Conservation (phyloP, 2,113 vertebrate species). For the Phyllopteryx taeniolatus region DNA sequence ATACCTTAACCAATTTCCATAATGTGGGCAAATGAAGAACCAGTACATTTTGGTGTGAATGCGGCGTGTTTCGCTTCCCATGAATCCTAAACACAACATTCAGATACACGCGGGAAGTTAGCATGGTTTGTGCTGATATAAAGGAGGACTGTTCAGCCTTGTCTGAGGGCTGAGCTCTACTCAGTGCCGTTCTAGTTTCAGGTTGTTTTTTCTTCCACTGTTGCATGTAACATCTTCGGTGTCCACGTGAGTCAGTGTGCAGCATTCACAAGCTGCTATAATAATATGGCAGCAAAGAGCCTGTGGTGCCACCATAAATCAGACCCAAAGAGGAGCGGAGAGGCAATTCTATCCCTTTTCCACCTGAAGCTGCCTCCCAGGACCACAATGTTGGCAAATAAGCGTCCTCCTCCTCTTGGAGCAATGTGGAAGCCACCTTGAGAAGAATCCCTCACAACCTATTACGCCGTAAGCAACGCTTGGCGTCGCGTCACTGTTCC, state of each 20-base stretch:
- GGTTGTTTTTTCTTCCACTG: not conserved
- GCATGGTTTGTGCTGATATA: not conserved
- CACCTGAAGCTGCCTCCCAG: constrained; percentile 47
- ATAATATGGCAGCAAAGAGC: constrained; percentile 39
- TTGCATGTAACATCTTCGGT: not conserved
- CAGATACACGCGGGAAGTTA: not conserved
- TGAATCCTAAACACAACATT: not conserved
- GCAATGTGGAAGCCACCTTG: constrained; percentile 38
- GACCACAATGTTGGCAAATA: constrained; percentile 44
- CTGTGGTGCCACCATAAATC: constrained; percentile 46
- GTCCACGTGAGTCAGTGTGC: not conserved
- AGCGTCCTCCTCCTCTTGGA: constrained; percentile 46
- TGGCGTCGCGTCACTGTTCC: constrained; percentile 20
- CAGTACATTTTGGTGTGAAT: not conserved
- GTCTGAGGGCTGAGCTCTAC: too few relatives aligned
- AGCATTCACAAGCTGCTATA: constrained; percentile 38
- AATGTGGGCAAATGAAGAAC: not conserved
- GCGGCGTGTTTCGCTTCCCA: too few relatives aligned
- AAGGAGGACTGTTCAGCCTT: not conserved
- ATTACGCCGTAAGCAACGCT: constrained; percentile 35
- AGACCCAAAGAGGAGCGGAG: constrained; percentile 53
- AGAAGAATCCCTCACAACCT: constrained; percentile 46
- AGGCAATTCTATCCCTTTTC: constrained; percentile 27
- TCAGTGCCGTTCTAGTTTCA: not conserved
- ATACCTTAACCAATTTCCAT: too few relatives aligned